These are phyloP conservation scores for Oncorhynchus nerka DNA, from an alignment of 2,113 vertebrate species.

Conservation along the genomic window DNA sequence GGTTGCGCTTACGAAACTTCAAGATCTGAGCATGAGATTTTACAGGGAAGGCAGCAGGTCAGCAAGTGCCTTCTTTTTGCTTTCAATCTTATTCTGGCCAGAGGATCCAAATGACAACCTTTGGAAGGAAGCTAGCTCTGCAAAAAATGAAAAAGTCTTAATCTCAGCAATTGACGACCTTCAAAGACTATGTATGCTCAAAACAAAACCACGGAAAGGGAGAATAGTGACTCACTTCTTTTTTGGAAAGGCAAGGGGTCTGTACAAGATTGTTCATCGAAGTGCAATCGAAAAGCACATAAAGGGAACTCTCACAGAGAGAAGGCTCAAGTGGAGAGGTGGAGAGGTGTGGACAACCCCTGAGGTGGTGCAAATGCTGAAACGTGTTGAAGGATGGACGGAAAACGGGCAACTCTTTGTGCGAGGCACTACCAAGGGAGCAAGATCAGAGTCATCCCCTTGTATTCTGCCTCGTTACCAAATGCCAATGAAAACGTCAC, in stretches of 20 bases:
- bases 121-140: conserved; percentile 27
- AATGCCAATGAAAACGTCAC: conserved; percentile 16
- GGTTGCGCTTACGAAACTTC: conserved; percentile 42
- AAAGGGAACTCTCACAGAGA: background rate
- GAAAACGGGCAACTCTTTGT: conserved; percentile 61
- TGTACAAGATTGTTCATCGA: background rate
- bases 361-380: conserved; percentile 44
- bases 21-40: conserved; percentile 53
- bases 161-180: conserved; percentile 57
- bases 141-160: conserved; percentile 51
- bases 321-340: background rate
- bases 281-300: background rate
- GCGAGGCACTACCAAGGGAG: conserved; percentile 26
- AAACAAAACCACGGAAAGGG: conserved; percentile 63
- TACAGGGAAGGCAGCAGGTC: conserved; percentile 2
- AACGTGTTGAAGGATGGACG: conserved; percentile 71
- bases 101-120: conserved; percentile 43
- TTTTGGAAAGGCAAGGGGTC: background rate
- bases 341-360: background rate
- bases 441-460: conserved; percentile 52
- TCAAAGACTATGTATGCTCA: conserved; percentile 51
- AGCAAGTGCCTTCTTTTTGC: conserved; percentile 62
- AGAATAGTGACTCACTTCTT: conserved; percentile 33
- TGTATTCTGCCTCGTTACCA: conserved; percentile 57
- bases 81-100: conserved; percentile 74